Evolutionary conservation across 2,113 vertebrate species (phyloP).

Genomic region (Loxodonta africana): DNA sequence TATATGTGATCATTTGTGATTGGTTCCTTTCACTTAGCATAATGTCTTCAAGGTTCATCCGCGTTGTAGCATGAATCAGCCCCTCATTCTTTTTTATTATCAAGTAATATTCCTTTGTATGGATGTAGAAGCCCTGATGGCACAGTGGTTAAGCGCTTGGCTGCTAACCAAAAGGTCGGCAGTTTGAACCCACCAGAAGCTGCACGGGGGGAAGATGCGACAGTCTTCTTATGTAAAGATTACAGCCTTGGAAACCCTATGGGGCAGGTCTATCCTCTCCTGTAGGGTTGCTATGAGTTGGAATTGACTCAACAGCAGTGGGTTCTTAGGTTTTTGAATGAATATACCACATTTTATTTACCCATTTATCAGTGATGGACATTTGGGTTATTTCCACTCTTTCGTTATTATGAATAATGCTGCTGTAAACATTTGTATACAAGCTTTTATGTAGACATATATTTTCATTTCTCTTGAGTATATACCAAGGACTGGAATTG

Average conservation of each 20-base stretch:
- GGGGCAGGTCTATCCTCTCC: too few species aligned
- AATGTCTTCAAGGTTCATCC: neutral
- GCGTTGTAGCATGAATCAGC: neutral
- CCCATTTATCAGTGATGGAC: neutral
- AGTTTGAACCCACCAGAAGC: too few species aligned
- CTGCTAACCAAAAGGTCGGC: too few species aligned
- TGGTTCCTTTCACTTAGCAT: neutral
- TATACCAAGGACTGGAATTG: neutral
- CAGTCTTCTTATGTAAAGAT: too few species aligned
- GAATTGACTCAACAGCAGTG: too few species aligned
- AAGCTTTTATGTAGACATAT: neutral
- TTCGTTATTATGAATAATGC: neutral
- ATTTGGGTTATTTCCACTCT: neutral
- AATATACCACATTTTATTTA: neutral
- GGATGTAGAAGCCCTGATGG: too few species aligned
- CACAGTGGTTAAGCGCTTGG: too few species aligned
- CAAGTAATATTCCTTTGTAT: conserved; percentile 1
- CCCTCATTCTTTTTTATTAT: neutral
- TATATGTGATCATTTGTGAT: neutral
- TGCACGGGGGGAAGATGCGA: too few species aligned
- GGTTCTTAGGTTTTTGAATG: too few species aligned
- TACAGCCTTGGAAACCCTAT: too few species aligned
- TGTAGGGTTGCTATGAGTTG: too few species aligned
- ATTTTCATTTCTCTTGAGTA: too few species aligned
- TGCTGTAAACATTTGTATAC: neutral